Conservation (phyloP, 2,797 vertebrate genomes). For the Gymnopithys bicolor region DNA sequence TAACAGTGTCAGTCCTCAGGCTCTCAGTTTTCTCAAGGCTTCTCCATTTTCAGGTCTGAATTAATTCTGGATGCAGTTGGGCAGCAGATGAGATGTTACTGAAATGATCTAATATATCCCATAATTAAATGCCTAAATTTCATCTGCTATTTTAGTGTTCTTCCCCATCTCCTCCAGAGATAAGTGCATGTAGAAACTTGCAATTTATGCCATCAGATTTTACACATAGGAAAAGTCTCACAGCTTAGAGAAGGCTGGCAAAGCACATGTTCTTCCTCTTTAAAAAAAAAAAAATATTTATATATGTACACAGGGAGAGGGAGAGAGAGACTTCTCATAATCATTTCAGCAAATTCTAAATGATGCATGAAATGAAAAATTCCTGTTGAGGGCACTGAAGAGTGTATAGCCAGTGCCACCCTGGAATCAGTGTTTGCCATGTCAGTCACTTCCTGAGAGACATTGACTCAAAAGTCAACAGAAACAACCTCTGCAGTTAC, state of each 20-base stretch:
- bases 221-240: not conserved
- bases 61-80: not conserved
- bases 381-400: not conserved
- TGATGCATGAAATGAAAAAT: constrained; percentile 65
- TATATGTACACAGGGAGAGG: not conserved
- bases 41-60: not conserved
- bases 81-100: not conserved
- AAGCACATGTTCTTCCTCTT: not conserved
- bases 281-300: not conserved
- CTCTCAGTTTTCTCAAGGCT: not conserved
- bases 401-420: not conserved
- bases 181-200: not conserved
- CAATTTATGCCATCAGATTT: not conserved
- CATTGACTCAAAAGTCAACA: not conserved
- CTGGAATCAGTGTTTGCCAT: not conserved
- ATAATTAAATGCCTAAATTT: not conserved
- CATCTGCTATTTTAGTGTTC: not conserved
- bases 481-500: not conserved
- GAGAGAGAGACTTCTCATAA: not conserved
- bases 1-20: not conserved
- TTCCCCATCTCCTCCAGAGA: not conserved
- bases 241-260: not conserved
- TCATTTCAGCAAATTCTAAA: constrained; percentile 41
- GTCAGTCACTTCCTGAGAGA: not conserved
- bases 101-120: not conserved